Evolutionary conservation across 2,888 invertebrate genomes (phyloP).

Genomic region (Lasioglossum morio): DNA sequence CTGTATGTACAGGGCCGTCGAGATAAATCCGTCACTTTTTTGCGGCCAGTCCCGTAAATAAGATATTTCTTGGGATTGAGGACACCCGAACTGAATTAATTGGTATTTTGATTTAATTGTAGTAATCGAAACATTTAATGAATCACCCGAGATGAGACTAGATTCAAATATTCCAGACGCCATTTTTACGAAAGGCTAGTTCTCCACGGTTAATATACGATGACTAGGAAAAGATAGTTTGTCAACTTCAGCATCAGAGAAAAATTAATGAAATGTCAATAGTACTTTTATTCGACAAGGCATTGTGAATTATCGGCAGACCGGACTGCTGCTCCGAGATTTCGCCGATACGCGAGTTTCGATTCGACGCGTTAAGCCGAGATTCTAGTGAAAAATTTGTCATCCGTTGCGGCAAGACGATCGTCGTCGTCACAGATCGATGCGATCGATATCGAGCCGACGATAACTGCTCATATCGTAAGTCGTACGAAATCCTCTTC

Average conservation of each 20-base stretch:
- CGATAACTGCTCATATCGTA: slow-evolving; percentile 36
- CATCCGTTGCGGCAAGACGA: not conserved
- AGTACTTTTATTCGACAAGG: not conserved
- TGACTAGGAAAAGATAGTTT: not conserved
- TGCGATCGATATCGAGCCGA: slow-evolving; percentile 15
- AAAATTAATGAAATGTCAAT: not conserved
- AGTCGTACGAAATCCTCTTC: not conserved
- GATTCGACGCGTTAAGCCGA: slow-evolving; percentile 39
- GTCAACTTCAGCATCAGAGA: not conserved
- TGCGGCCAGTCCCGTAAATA: too few relatives aligned
- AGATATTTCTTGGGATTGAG: too few relatives aligned
- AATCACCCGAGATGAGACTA: too few relatives aligned
- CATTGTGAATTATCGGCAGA: slow-evolving; percentile 40
- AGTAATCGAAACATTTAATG: too few relatives aligned
- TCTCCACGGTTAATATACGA: not conserved
- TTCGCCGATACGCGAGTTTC: slow-evolving; percentile 31
- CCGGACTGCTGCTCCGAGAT: slow-evolving; percentile 22
- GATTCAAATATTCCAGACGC: too few relatives aligned
- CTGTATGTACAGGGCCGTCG: slow-evolving; percentile 14
- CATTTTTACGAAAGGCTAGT: too few relatives aligned
- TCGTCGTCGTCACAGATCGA: slow-evolving; percentile 26
- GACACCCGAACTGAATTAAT: too few relatives aligned
- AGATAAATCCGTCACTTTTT: not conserved
- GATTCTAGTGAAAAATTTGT: slow-evolving; percentile 35
- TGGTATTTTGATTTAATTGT: too few relatives aligned